Conservation (phyloP, 2,797 vertebrate species). For the Coreius guichenoti region DNA sequence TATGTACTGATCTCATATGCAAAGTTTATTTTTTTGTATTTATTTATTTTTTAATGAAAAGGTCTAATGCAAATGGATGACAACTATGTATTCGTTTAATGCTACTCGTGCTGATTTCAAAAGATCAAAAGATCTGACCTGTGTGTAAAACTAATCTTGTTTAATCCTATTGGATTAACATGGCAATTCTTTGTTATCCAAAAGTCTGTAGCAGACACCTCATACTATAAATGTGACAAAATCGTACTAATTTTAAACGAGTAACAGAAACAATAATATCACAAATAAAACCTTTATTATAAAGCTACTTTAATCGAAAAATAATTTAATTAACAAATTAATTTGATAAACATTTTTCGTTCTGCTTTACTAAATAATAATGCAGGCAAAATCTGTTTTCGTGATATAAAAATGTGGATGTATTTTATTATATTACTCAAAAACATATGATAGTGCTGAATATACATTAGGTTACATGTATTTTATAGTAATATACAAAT, state of each 20-base stretch:
- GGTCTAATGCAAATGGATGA: not conserved
- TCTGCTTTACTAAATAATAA: not conserved
- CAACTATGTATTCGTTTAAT: conserved; percentile 12
- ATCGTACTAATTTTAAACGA: conserved; percentile 11
- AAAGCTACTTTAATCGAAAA: not conserved
- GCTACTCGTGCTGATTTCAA: conserved; percentile 13
- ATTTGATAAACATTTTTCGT: not conserved
- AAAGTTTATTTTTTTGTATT: too few relatives aligned
- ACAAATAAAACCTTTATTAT: not conserved
- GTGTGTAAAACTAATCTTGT: conserved; percentile 56
- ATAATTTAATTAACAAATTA: not conserved
- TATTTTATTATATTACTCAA: not conserved
- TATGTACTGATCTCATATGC: not conserved
- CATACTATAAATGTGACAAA: conserved; percentile 44
- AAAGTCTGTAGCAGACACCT: conserved; percentile 39
- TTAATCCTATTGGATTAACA: conserved; percentile 62
- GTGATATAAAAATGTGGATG: not conserved
- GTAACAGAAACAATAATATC: not conserved
- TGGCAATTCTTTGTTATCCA: conserved; percentile 51
- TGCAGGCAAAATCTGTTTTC: not conserved
- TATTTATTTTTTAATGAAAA: not conserved
- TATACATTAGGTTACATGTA: not conserved
- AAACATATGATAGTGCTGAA: not conserved
- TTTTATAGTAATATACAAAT: not conserved
- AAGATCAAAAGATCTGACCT: conserved; percentile 54